Base-by-base conservation (phyloP, 1,140 invertebrate genomes). In the Sarcophaga bullata region DNA sequence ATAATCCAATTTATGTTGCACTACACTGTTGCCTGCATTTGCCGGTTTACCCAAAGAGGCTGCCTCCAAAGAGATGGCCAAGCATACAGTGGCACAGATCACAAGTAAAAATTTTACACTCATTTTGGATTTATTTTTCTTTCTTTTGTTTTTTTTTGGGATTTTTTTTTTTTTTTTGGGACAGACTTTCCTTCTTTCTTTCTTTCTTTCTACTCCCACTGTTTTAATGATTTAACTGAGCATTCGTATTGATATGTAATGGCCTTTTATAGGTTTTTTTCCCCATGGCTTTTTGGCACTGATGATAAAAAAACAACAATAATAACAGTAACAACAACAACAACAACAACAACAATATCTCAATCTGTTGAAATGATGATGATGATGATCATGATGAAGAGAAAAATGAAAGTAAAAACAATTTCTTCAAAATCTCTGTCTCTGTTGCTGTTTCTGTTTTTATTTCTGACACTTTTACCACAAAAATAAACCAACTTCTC, bases 191-290 rank as follows among this genome's bases (percentile, higher is more conserved):
- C 6, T 68, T 68, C 62, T 17, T n/a, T n/a, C n/a, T n/a, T n/a
- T 68, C 13, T 52, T 52, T 68, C 62, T 68, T 78, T 78, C 15
- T 78, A 78, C 75, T 78, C 75, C 75, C 75, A 78, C 75, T 19
- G 75, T 78, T 78, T 78, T 50, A 78, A 78, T 52, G n/a, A 78
- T 50, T 78, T 78, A 78, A 78, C 75, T 78, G 75, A 78, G 75
- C 49, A 50, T 13, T 17, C 19, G 2, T 17, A 78, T 50, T 49
- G 75, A 50, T 50, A 50, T 50, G 49, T 50, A 19, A 17, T 78
- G 48, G 75, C 48, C 48, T 78, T 78, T 78, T 78, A 78, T 78
- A 78, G 75, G 75, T 78, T 78, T 78, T 75, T 48, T 37, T 48
- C 13, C 15, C 73, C 1, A 37, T 37, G 25, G 25, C 25, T 37